Evolutionary conservation across 2,797 vertebrate species (phyloP).

Genomic region (Echeneis naucrates): DNA sequence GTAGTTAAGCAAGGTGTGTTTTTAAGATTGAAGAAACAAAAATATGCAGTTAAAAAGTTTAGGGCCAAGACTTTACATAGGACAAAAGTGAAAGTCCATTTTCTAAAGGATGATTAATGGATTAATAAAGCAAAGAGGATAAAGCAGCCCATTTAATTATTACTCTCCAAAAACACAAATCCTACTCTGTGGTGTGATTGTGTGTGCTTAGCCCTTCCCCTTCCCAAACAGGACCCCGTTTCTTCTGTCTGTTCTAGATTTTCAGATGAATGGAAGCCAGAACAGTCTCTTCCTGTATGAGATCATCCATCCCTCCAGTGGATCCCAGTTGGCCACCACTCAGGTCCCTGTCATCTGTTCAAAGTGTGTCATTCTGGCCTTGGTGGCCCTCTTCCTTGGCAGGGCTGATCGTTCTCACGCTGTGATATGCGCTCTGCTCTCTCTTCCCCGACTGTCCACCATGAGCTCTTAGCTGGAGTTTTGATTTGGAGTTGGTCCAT

Average conservation of each 20-base stretch:
- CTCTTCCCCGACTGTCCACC: slow-evolving; percentile 59
- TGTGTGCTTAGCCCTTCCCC: slow-evolving; percentile 18
- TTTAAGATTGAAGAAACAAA: background rate
- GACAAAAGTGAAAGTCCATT: slow-evolving; percentile 38
- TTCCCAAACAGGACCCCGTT: slow-evolving; percentile 1
- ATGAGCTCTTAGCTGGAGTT: slow-evolving; percentile 65
- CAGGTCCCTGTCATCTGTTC: slow-evolving; percentile 77
- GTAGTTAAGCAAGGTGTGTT: background rate
- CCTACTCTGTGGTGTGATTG: slow-evolving; percentile 44
- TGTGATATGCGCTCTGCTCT: slow-evolving; percentile 56
- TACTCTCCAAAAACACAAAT: slow-evolving; percentile 50
- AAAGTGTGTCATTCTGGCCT: slow-evolving; percentile 76
- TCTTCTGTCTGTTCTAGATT: slow-evolving; percentile 8
- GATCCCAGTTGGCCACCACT: slow-evolving; percentile 74
- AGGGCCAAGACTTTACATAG: slow-evolving; percentile 8
- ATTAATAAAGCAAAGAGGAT: slow-evolving; percentile 57
- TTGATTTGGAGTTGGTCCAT: slow-evolving; percentile 62
- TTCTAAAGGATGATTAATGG: slow-evolving; percentile 45
- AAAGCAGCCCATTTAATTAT: slow-evolving; percentile 49
- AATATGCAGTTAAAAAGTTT: background rate
- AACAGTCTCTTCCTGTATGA: slow-evolving; percentile 69
- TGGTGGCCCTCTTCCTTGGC: slow-evolving; percentile 65
- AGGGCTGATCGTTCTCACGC: slow-evolving; percentile 63
- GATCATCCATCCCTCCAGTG: slow-evolving; percentile 65
- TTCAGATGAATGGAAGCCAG: slow-evolving; percentile 30